Evolutionary conservation across 1,140 invertebrate species (phyloP).

Genomic region (Ericerus pela): DNA sequence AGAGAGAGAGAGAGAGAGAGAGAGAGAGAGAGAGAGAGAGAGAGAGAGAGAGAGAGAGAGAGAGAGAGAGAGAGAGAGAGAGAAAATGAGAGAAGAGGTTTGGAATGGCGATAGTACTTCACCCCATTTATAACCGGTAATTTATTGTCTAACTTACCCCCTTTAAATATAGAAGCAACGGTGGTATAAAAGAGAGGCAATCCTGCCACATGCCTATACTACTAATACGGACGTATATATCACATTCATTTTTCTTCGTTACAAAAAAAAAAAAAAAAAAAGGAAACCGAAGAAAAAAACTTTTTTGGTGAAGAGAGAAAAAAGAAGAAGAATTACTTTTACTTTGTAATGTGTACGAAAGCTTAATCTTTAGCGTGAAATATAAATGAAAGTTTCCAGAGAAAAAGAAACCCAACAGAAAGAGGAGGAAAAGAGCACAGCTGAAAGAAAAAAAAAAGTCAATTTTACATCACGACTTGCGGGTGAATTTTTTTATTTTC

Average conservation of each 20-base stretch:
- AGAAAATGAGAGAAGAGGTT: not conserved
- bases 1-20: too few species aligned
- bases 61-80: too few species aligned
- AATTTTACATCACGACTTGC: slow-evolving; percentile 5
- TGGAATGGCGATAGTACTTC: slow-evolving; percentile 10
- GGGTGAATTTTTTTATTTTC: not conserved
- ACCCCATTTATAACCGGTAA: slow-evolving; percentile 9
- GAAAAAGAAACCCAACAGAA: too few species aligned
- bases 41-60: too few species aligned
- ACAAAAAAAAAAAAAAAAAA: not conserved
- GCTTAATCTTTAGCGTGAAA: not conserved
- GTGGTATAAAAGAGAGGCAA: slow-evolving; percentile 9
- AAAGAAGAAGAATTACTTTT: slow-evolving; percentile 8
- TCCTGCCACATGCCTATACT: slow-evolving; percentile 10
- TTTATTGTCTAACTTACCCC: slow-evolving; percentile 8
- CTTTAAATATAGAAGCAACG: slow-evolving; percentile 8
- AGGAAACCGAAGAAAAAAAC: not conserved
- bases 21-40: too few species aligned
- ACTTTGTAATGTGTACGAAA: not conserved
- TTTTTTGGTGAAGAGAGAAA: not conserved
- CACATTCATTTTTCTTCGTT: slow-evolving; percentile 11
- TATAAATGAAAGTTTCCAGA: slow-evolving; percentile 6
- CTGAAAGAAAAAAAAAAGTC: too few species aligned
- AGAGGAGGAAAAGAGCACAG: too few species aligned
- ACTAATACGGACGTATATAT: slow-evolving; percentile 11